Percentiles rank a stretch among this genome's conserved stretches.
These are phyloP conservation scores for Chiloscyllium punctatum DNA, from an alignment of 2,797 vertebrate genomes.

Conservation along the genomic window DNA sequence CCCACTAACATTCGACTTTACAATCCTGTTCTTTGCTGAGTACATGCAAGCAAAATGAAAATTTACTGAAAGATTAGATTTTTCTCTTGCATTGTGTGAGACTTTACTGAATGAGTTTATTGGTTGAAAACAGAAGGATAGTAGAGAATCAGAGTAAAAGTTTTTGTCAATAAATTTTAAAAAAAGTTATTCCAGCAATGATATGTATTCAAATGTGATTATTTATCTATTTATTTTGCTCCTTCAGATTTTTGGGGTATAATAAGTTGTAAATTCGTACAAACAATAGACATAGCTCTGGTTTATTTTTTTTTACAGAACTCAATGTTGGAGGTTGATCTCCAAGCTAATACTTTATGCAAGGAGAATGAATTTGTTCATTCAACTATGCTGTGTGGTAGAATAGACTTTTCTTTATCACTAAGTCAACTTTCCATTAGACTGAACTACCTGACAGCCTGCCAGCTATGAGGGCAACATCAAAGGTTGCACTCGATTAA, in stretches of 20 bases:
- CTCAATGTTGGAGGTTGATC: conserved; percentile 44
- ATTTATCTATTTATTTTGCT: conserved; percentile 43
- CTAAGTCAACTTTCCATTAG: conserved; percentile 45
- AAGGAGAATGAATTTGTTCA: conserved; percentile 51
- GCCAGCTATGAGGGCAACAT: conserved; percentile 43
- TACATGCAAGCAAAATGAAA: background rate
- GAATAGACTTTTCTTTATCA: conserved; percentile 48
- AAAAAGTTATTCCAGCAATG: conserved; percentile 43
- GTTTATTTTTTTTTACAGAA: conserved; percentile 47
- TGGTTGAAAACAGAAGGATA: background rate
- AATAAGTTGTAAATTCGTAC: conserved; percentile 42
- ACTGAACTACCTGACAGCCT: conserved; percentile 48
- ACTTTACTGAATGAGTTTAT: background rate
- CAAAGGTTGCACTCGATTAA: conserved; percentile 43
- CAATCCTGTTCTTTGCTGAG: background rate
- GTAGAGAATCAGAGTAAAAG: background rate
- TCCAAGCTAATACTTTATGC: conserved; percentile 45
- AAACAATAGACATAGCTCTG: conserved; percentile 45
- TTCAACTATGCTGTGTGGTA: conserved; percentile 52
- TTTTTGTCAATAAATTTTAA: background rate
- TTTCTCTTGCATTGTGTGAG: background rate
- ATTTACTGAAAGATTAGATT: background rate
- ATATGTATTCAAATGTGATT: conserved; percentile 44
- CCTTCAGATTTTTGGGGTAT: conserved; percentile 44
- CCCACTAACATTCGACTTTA: background rate